phyloP scores from a whole-genome alignment of 2,113 vertebrate species.

The Macquaria australasica region DNA sequence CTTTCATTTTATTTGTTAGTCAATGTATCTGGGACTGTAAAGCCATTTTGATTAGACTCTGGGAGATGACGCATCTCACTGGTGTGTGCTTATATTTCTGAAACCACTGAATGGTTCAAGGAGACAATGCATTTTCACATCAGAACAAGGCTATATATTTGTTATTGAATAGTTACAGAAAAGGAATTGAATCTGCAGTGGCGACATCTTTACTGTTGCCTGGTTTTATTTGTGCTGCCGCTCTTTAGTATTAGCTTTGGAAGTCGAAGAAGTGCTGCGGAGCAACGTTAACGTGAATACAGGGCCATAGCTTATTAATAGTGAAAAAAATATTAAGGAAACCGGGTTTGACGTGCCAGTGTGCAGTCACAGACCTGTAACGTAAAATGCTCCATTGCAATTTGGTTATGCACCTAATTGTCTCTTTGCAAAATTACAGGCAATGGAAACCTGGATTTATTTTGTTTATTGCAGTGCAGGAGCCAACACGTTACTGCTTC shows the following conservation, averaged over 20 bases:
- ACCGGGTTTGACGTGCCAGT: neutral
- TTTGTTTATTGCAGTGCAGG: constrained; percentile 42
- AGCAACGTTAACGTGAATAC: constrained; percentile 19
- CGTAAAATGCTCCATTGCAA: constrained; percentile 35
- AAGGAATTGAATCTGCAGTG: neutral
- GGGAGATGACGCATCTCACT: neutral
- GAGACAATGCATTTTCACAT: neutral
- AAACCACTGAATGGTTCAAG: neutral
- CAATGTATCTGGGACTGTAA: neutral
- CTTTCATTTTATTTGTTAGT: neutral
- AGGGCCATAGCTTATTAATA: constrained; percentile 20
- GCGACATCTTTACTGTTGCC: neutral
- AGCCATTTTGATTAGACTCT: neutral
- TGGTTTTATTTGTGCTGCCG: constrained; percentile 24
- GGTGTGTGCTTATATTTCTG: neutral
- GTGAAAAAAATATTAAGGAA: neutral
- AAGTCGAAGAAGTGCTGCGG: neutral
- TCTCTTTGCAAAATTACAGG: constrained; percentile 45
- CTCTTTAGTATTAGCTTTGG: constrained; percentile 22
- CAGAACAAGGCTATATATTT: neutral
- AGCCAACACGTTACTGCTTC: constrained; percentile 52
- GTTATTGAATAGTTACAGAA: neutral
- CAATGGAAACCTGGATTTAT: constrained; percentile 45
- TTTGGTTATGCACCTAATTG: constrained; percentile 55
- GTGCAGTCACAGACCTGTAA: neutral